These are phyloP conservation scores for Stigmatopora argus DNA, from an alignment of 2,113 vertebrate genomes.

Conservation along the genomic window DNA sequence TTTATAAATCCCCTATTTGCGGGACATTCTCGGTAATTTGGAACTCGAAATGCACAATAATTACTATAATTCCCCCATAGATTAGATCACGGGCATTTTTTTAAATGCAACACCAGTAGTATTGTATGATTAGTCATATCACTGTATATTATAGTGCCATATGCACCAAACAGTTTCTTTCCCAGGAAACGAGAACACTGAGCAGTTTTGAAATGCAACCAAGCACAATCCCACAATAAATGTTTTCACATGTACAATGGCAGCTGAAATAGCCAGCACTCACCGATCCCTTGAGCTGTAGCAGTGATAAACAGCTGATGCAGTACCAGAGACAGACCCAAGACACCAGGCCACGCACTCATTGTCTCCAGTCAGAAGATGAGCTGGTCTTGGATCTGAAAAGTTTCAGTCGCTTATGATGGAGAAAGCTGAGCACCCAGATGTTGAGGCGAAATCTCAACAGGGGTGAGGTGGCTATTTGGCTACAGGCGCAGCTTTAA, in stretches of 20 bases:
- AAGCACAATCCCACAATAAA: neutral
- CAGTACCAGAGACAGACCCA: conserved; percentile 70
- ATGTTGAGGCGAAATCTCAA: conserved; percentile 32
- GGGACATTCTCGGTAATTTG: too few species aligned
- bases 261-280: conserved; percentile 49
- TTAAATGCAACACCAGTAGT: neutral
- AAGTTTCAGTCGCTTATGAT: conserved; percentile 11
- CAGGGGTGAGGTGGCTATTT: conserved; percentile 49
- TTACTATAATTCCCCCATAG: neutral
- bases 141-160: neutral
- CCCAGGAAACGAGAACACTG: neutral
- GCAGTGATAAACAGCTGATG: conserved; percentile 67
- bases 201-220: neutral
- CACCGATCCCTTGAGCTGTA: conserved; percentile 77
- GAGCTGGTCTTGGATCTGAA: neutral
- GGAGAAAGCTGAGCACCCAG: conserved; percentile 21
- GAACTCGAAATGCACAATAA: too few species aligned
- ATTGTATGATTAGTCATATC: neutral
- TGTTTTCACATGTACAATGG: conserved; percentile 5
- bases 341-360: conserved; percentile 46
- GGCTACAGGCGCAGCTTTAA: conserved; percentile 51
- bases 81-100: neutral
- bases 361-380: conserved; percentile 46
- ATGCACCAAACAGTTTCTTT: neutral
- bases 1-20: too few species aligned